phyloP scores from a whole-genome alignment of 2,888 invertebrate species.

The Eilema sororculum region DNA sequence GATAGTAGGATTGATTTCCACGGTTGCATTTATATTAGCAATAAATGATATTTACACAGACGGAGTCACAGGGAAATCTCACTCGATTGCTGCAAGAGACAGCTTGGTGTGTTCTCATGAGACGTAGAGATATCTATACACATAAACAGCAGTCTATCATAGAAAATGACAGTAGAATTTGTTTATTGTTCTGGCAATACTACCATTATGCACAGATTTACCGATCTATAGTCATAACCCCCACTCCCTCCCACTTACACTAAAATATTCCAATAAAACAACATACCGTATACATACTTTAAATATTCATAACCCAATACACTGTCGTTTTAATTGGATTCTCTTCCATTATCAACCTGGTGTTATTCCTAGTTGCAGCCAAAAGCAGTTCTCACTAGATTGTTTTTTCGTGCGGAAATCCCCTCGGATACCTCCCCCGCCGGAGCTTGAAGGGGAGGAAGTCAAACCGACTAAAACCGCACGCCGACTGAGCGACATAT shows the following conservation, averaged over 20 bases:
- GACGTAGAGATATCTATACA: not conserved
- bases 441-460: too few species aligned
- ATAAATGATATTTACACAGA: not conserved
- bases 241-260: constrained; percentile 1
- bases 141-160: not conserved
- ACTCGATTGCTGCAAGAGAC: not conserved
- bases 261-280: constrained; percentile 1
- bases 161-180: not conserved
- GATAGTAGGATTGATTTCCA: too few species aligned
- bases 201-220: constrained; percentile 13
- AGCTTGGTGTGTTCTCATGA: constrained; percentile 11
- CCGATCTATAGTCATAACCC: not conserved
- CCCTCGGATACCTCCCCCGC: too few species aligned
- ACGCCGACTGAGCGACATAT: too few species aligned
- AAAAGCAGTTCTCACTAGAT: too few species aligned
- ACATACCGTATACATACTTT: not conserved
- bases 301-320: not conserved
- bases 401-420: too few species aligned
- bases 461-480: too few species aligned
- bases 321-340: not conserved
- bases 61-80: not conserved
- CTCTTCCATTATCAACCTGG: not conserved
- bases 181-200: constrained; percentile 7
- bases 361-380: not conserved
- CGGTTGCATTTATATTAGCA: too few species aligned